Evolutionary conservation across 2,888 invertebrate species (phyloP).

Genomic region (Gastrophysa polygoni): DNA sequence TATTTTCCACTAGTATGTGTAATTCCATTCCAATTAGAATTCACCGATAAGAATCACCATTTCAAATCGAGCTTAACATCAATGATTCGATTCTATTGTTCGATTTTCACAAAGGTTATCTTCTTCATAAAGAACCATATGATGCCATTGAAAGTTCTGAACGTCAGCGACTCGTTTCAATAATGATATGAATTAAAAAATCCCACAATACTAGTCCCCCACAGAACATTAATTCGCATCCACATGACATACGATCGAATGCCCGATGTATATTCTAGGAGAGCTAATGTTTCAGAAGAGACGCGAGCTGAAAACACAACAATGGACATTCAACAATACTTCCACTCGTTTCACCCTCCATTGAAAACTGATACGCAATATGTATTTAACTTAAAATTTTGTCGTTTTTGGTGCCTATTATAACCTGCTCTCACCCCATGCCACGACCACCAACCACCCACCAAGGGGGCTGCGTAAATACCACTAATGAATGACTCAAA

Average conservation of each 20-base stretch:
- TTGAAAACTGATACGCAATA: neutral
- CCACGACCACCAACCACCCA: neutral
- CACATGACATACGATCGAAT: neutral
- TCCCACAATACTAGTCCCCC: neutral
- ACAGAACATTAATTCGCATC: neutral
- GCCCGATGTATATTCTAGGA: neutral
- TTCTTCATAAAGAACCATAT: neutral
- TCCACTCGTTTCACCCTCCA: neutral
- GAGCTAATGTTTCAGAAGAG: neutral
- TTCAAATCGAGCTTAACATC: no score
- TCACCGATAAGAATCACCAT: no score
- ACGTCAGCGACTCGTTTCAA: neutral
- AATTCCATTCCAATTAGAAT: no score
- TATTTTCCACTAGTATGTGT: no score
- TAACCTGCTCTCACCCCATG: neutral
- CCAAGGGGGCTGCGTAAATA: neutral
- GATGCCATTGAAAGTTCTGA: neutral
- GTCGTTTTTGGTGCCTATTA: neutral
- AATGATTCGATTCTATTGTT: no score
- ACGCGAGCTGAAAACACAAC: neutral
- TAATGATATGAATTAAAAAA: neutral
- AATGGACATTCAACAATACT: neutral
- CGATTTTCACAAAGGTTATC: neutral
- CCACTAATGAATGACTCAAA: neutral
- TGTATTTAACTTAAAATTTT: conserved; percentile 1